A percentile compares a stretch with the other conserved stretches of the same genome.
These are phyloP conservation scores for Nothocercus julius DNA, from an alignment of 2,113 vertebrate genomes.

Conservation along the genomic window DNA sequence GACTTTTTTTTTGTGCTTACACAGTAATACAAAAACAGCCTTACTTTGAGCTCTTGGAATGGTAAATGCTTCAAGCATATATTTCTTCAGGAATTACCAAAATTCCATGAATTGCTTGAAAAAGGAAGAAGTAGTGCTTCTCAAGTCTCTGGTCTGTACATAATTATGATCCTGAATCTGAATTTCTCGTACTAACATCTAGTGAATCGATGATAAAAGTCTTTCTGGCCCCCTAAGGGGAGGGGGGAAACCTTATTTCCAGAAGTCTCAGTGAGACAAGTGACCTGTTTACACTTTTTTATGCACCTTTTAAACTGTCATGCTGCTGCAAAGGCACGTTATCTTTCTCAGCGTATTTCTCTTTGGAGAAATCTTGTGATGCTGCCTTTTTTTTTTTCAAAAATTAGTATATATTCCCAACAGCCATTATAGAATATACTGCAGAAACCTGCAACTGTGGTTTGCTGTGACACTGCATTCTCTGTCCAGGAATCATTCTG, in stretches of 20 bases:
- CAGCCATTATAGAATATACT: not conserved
- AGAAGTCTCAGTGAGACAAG: not conserved
- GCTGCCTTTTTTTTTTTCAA: not conserved
- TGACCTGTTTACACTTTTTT: not conserved
- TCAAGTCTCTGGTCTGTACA: not conserved
- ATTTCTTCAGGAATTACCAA: not conserved
- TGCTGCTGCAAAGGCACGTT: not conserved
- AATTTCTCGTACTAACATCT: not conserved
- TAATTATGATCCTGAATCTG: not conserved
- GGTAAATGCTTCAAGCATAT: fast-evolving
- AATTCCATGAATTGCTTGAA: not conserved
- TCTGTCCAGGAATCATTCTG: not conserved
- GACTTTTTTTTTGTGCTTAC: not conserved
- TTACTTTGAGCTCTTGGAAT: not conserved
- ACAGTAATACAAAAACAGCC: not conserved
- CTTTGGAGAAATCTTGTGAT: not conserved
- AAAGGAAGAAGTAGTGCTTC: not conserved
- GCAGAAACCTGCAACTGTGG: not conserved
- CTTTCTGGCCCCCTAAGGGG: not conserved
- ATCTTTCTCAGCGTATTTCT: not conserved
- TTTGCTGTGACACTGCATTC: not conserved
- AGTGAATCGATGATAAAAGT: not conserved
- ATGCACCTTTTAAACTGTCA: not conserved
- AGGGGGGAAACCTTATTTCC: not conserved
- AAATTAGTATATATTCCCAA: not conserved